Evolutionary conservation across 2,113 vertebrate genomes (phyloP).

Genomic region (Tonatia bakeri): DNA sequence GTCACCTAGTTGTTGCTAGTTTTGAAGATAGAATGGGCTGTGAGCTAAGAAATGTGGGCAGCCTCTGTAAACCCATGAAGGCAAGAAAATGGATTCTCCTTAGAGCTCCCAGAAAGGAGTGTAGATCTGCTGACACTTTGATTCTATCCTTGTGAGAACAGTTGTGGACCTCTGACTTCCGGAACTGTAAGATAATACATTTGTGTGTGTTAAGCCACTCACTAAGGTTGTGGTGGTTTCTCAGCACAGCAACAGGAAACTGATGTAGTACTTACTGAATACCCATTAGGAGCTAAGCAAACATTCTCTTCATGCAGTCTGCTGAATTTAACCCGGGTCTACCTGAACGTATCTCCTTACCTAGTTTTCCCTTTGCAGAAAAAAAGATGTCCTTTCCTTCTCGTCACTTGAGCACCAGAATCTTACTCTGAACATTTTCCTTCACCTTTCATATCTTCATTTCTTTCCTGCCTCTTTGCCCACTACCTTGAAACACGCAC

Average conservation of each 20-base stretch:
- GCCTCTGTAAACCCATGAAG: background rate
- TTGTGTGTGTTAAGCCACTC: background rate
- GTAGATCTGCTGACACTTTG: background rate
- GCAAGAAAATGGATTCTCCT: background rate
- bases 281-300: background rate
- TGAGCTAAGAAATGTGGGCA: background rate
- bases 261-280: background rate
- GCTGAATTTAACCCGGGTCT: background rate
- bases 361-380: background rate
- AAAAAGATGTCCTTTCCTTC: background rate
- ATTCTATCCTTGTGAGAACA: background rate
- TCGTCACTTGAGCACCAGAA: background rate
- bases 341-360: background rate
- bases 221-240: background rate
- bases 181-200: background rate
- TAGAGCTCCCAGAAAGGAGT: background rate
- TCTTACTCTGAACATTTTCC: background rate
- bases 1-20: background rate
- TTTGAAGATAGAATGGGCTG: background rate
- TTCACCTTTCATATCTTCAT: background rate
- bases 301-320: background rate
- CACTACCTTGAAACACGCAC: background rate
- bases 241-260: background rate
- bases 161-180: background rate
- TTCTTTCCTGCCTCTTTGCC: background rate